Evolutionary conservation across 2,797 vertebrate species (phyloP).

Genomic region (Melanogrammus aeglefinus): DNA sequence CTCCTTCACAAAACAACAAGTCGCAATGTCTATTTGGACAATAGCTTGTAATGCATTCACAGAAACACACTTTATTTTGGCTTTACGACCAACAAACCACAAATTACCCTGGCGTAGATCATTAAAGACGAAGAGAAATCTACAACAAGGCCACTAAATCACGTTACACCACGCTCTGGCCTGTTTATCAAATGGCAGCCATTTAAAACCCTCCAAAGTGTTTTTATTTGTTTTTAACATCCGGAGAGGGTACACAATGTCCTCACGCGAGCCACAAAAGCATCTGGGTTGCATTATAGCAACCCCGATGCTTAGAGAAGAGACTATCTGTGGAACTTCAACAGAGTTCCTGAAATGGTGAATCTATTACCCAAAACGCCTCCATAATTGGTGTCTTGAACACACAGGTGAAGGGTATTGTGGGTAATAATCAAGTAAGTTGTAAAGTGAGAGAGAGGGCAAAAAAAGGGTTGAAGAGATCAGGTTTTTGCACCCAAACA

Average conservation of each 20-base stretch:
- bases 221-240: background rate
- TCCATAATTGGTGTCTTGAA: background rate
- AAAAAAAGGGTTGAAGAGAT: background rate
- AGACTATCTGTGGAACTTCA: background rate
- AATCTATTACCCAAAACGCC: background rate
- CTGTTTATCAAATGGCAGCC: background rate
- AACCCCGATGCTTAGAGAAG: background rate
- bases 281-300: background rate
- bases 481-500: too few relatives aligned
- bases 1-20: background rate
- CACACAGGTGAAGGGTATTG: background rate
- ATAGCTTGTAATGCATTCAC: background rate
- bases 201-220: background rate
- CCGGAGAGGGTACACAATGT: constrained; percentile 2
- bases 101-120: background rate
- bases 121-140: background rate
- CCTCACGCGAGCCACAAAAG: background rate
- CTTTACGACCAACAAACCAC: background rate
- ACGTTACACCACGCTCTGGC: background rate
- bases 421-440: background rate
- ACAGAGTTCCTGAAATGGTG: background rate
- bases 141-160: background rate
- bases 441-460: background rate
- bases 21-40: background rate
- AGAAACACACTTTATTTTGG: background rate